phyloP scores from a whole-genome alignment of 2,888 invertebrate species.

The Chamaedrilus cognettii region DNA sequence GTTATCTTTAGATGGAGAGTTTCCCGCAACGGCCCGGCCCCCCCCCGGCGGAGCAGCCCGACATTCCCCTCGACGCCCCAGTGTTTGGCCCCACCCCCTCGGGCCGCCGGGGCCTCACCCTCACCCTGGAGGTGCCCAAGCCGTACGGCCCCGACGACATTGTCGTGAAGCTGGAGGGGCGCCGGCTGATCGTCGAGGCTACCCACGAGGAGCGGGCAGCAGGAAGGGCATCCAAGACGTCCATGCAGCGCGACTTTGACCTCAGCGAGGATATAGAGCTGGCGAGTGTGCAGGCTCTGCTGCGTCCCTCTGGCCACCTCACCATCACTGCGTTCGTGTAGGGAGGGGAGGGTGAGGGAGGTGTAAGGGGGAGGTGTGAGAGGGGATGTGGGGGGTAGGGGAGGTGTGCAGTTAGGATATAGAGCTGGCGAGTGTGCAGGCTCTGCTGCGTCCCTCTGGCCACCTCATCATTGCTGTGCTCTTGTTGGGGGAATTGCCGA shows the following conservation, averaged over 20 bases:
- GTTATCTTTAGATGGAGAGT: too few relatives aligned
- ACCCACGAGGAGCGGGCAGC: conserved; percentile 27
- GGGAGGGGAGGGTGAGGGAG: too few relatives aligned
- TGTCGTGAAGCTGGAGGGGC: conserved; percentile 33
- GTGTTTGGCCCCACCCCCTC: conserved; percentile 14
- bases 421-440: conserved; percentile 28
- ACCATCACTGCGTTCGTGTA: conserved; percentile 20
- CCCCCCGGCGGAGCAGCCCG: too few relatives aligned
- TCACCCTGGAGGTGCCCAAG: conserved; percentile 28
- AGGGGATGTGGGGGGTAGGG: too few relatives aligned
- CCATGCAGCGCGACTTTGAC: conserved; percentile 32
- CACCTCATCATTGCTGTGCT: conserved; percentile 22
- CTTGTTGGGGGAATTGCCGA: too few relatives aligned
- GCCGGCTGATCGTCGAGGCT: conserved; percentile 25
- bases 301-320: conserved; percentile 24
- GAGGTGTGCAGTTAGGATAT: too few relatives aligned
- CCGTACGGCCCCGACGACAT: conserved; percentile 32
- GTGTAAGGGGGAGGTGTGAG: too few relatives aligned
- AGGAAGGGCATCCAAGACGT: conserved; percentile 25
- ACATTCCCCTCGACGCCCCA: conserved; percentile 27
- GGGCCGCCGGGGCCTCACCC: conserved; percentile 19
- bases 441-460: conserved; percentile 24
- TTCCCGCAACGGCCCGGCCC: too few relatives aligned
- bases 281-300: conserved; percentile 25
- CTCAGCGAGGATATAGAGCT: conserved; percentile 31